Evolutionary conservation across 2,888 invertebrate genomes (phyloP).

Genomic region (Lottia scabra): DNA sequence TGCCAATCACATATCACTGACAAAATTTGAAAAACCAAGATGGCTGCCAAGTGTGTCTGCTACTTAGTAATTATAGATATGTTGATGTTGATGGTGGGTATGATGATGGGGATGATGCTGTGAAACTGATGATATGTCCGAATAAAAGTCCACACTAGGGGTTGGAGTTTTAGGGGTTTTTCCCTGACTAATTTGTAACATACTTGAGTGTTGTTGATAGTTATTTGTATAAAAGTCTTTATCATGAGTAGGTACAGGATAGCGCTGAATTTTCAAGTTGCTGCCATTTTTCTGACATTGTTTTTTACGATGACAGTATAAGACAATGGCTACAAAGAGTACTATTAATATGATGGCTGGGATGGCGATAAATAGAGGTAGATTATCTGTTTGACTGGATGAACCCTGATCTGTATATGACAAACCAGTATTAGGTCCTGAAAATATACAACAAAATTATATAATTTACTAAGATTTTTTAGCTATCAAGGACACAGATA

Average conservation of each 20-base stretch:
- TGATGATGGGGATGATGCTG: conserved; percentile 51
- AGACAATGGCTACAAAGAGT: conserved; percentile 47
- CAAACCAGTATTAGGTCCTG: conserved; percentile 10
- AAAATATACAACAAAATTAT: neutral
- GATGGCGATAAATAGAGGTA: conserved; percentile 60
- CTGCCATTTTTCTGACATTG: conserved; percentile 29
- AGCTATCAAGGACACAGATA: too few relatives aligned
- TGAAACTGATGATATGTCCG: conserved; percentile 62
- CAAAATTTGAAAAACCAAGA: too few relatives aligned
- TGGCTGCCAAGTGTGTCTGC: neutral
- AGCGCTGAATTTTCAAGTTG: conserved; percentile 28
- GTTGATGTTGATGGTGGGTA: conserved; percentile 27
- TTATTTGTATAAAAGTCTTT: conserved; percentile 32
- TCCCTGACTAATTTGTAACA: conserved; percentile 42
- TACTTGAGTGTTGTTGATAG: conserved; percentile 23
- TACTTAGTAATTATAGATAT: conserved; percentile 1
- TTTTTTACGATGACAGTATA: conserved; percentile 44
- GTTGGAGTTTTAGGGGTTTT: conserved; percentile 48
- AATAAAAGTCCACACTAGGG: conserved; percentile 55
- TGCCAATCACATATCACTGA: too few relatives aligned
- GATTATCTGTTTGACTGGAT: conserved; percentile 35
- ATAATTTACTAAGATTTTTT: too few relatives aligned
- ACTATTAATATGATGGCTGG: conserved; percentile 55
- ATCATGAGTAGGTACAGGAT: conserved; percentile 41
- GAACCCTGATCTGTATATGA: conserved; percentile 15